A percentile compares a stretch with the other conserved stretches of the same genome.
These are phyloP conservation scores for Drosophila yooni DNA, from an alignment of 2,888 invertebrate species.

Conservation along the genomic window DNA sequence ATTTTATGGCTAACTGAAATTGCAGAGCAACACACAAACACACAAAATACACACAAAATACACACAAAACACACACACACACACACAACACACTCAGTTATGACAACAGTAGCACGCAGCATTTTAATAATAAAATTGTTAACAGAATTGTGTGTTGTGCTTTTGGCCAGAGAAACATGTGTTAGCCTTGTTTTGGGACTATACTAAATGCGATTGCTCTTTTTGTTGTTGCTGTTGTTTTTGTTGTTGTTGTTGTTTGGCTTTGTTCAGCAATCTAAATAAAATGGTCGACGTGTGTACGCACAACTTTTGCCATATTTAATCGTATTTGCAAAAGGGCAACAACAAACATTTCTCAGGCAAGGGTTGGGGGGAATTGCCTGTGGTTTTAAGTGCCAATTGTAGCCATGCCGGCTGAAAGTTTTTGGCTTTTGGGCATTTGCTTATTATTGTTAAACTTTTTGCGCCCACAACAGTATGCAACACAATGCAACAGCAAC, in stretches of 20 bases:
- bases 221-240: slow-evolving; percentile 32
- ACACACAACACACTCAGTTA: slow-evolving; percentile 18
- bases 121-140: slow-evolving; percentile 82
- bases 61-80: slow-evolving; percentile 13
- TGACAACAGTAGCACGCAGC: slow-evolving; percentile 34
- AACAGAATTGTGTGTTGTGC: slow-evolving; percentile 77
- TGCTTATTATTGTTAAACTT: slow-evolving; percentile 82
- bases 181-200: slow-evolving; percentile 71
- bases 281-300: slow-evolving; percentile 79
- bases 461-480: slow-evolving; percentile 65
- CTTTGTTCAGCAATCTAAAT: slow-evolving; percentile 78
- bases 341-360: slow-evolving; percentile 61
- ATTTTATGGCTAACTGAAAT: slow-evolving; percentile 73
- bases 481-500: slow-evolving; percentile 13
- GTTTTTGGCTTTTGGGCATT: slow-evolving; percentile 77
- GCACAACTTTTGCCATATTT: slow-evolving; percentile 82
- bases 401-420: slow-evolving; percentile 62
- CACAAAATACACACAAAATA: slow-evolving; percentile 6
- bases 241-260: slow-evolving; percentile 46
- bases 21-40: slow-evolving; percentile 32
- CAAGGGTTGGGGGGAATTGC: slow-evolving; percentile 7
- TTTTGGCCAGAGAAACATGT: slow-evolving; percentile 78
- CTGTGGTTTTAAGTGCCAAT: slow-evolving; percentile 53
- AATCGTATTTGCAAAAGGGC: slow-evolving; percentile 72
- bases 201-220: slow-evolving; percentile 44